A percentile compares a stretch with the other conserved stretches of the same genome.
These are phyloP conservation scores for Sebastes schlegelii DNA, from an alignment of 2,113 vertebrate species.

Conservation along the genomic window DNA sequence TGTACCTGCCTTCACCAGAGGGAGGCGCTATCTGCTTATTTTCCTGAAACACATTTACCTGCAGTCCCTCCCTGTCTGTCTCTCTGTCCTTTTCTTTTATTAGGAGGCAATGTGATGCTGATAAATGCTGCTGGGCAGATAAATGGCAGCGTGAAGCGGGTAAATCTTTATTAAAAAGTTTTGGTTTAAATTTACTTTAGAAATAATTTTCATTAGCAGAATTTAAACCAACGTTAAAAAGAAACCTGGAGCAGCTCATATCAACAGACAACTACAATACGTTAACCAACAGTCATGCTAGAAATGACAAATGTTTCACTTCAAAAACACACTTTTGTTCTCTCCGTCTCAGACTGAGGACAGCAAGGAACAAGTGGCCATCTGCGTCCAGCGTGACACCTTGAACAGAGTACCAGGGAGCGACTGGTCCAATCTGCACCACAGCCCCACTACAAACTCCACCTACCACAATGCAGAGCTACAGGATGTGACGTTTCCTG, in stretches of 20 bases:
- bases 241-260: neutral
- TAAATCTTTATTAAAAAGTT: constrained; percentile 46
- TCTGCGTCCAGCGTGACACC: constrained; percentile 71
- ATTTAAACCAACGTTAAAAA: neutral
- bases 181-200: neutral
- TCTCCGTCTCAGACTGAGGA: constrained; percentile 66
- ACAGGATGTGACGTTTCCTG: constrained; percentile 55
- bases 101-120: constrained; percentile 48
- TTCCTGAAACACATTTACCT: constrained; percentile 7
- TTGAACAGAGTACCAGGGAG: constrained; percentile 50
- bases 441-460: constrained; percentile 60
- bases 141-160: constrained; percentile 70
- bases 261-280: neutral
- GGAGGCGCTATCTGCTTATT: constrained; percentile 38
- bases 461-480: constrained; percentile 65
- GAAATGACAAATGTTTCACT: neutral
- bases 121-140: constrained; percentile 65
- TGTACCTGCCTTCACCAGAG: constrained; percentile 30
- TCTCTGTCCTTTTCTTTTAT: neutral
- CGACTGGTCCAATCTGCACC: constrained; percentile 56
- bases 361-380: constrained; percentile 77
- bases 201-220: neutral
- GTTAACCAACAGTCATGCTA: neutral
- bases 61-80: constrained; percentile 19
- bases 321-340: neutral